Evolutionary conservation across 2,797 vertebrate genomes (phyloP), one percentile per base, ranked within the genome.

Genomic region (Balearica regulorum): DNA sequence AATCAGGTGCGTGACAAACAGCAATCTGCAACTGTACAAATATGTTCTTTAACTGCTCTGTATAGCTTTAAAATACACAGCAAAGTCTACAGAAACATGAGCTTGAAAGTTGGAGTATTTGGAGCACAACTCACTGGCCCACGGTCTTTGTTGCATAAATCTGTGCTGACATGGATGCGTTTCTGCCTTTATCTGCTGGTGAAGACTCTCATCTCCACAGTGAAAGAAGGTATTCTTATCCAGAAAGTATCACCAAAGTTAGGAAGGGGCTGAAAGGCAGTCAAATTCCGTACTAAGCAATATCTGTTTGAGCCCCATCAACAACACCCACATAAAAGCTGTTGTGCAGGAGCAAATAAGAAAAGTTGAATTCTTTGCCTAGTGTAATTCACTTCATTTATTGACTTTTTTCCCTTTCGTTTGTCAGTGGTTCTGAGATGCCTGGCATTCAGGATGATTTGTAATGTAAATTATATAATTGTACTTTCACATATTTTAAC

Each of bases 401-500:
- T 98, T 98, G 98, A 98, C 96, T 97, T 97, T 98, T 95, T 96
- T 58, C 64, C 77, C 72, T 61, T 94, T 96, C 95, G 14, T 97
- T 97, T 98, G 98, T 98, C 98, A 98, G 98, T 97, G 97, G 98
- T 98, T 98, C 98, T 93, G 96, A 98, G 98, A 98, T 98, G 98
- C 98, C 98, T 99, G 99, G 99, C 99, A 99, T 99, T 99, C 99
- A 99, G 97, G 94, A 97, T 98, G 98, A 99, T 99, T 99, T 99
- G 99, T 99, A 98, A 99, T 99, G 99, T 99, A 99, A 99, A 99
- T 99, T 98, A 99, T 98, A 98, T 98, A 98, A 99, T 98, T 98
- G 98, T 98, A 98, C 98, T 99, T 98, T 98, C 98, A 98, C 99
- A 98, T 99, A 99, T 99, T 99, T 99, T 99, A 99, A 99, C 99